A percentile compares a stretch with the other conserved stretches of the same genome.
Evolutionary conservation across 1,140 invertebrate genomes (phyloP).

Genomic region (Amphibalanus amphitrite): DNA sequence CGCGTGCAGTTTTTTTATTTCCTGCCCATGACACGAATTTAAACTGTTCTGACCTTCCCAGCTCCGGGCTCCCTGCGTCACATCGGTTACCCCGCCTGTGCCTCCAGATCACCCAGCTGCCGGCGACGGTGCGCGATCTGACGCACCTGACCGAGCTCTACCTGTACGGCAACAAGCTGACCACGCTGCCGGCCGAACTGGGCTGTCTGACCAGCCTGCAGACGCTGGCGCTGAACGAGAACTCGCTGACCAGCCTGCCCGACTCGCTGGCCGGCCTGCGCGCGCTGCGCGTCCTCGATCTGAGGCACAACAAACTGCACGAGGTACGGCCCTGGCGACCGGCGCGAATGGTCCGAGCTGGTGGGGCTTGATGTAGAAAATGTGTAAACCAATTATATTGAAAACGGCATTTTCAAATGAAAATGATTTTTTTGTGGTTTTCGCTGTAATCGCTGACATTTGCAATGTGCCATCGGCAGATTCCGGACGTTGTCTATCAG

Average conservation of each 20-base stretch:
- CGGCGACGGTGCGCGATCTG: slow-evolving; percentile 73
- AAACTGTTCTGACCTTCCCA: too few relatives aligned
- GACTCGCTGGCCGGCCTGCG: slow-evolving; percentile 73
- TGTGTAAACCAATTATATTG: too few relatives aligned
- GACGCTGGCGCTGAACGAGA: slow-evolving; percentile 90
- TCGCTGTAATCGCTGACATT: not conserved
- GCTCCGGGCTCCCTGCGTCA: too few relatives aligned
- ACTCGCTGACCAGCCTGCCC: slow-evolving; percentile 86
- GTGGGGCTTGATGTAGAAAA: too few relatives aligned
- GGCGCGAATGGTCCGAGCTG: too few relatives aligned
- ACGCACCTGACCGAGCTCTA: slow-evolving; percentile 90
- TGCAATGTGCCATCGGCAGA: slow-evolving; percentile 25
- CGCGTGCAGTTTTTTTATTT: too few relatives aligned
- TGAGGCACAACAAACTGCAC: slow-evolving; percentile 93
- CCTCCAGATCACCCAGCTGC: slow-evolving; percentile 41
- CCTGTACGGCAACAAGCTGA: slow-evolving; percentile 92
- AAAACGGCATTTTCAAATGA: too few relatives aligned
- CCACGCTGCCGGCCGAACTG: slow-evolving; percentile 78
- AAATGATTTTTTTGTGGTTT: not conserved
- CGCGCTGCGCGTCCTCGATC: slow-evolving; percentile 77
- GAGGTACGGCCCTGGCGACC: slow-evolving; percentile 31
- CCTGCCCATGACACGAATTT: too few relatives aligned
- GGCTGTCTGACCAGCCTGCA: slow-evolving; percentile 70
- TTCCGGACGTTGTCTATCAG: slow-evolving; percentile 92
- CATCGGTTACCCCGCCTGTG: too few relatives aligned